These are phyloP conservation scores for Candidula unifasciata DNA, from an alignment of 2,888 invertebrate genomes.

Conservation along the genomic window DNA sequence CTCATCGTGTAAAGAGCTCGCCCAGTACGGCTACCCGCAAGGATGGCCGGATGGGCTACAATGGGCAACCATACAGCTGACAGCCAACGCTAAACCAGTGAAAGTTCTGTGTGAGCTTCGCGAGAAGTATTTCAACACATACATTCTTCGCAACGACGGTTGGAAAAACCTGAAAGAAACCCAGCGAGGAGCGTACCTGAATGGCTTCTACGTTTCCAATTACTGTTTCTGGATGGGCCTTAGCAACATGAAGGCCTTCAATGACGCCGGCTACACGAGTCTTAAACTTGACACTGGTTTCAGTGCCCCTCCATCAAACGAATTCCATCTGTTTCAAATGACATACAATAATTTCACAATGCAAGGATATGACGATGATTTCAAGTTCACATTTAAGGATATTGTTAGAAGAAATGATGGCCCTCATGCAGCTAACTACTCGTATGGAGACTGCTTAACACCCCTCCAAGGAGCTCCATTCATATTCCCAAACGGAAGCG, in stretches of 20 bases:
- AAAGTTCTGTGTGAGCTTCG: neutral
- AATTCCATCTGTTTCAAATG: neutral
- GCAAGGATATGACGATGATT: neutral
- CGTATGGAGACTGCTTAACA: slow-evolving; percentile 34
- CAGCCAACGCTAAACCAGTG: neutral
- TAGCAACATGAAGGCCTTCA: neutral
- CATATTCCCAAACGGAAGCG: slow-evolving; percentile 38
- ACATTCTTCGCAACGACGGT: slow-evolving; percentile 13
- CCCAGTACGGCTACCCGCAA: slow-evolving; percentile 14
- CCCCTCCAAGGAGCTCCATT: slow-evolving; percentile 33
- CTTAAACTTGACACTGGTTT: slow-evolving; percentile 12
- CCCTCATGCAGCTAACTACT: neutral
- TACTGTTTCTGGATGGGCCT: slow-evolving; percentile 11
- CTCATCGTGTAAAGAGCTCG: neutral
- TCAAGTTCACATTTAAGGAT: neutral
- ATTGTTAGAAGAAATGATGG: neutral
- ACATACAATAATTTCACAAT: neutral
- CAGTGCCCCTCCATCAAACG: neutral
- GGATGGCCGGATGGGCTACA: neutral
- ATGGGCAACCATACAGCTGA: neutral
- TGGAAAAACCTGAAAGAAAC: neutral
- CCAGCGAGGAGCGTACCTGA: neutral
- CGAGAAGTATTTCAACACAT: neutral
- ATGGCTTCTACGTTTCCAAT: neutral
- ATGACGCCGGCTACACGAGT: neutral